Evolutionary conservation across 2,797 vertebrate genomes (phyloP), one percentile per base, ranked within the genome.

Genomic region (Triplophysa yarkandensis): DNA sequence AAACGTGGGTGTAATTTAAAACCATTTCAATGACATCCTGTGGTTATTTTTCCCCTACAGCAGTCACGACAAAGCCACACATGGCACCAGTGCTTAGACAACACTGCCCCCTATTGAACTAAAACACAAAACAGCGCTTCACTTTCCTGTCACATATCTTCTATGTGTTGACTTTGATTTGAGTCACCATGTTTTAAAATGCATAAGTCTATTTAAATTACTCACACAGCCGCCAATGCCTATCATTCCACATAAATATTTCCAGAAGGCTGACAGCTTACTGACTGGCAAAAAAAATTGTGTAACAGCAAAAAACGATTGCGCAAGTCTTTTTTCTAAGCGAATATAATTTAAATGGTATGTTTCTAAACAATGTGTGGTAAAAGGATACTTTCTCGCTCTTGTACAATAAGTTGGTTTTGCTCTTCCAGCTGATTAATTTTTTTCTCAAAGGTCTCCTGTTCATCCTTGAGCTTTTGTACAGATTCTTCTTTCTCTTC

Each of bases 401-500:
- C 97, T 77, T 93, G 89, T 73, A 93, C 84, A 85, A 98, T 99
- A 71, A 95, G 79, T 68, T 91, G 85, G 74, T 98, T 98, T 88
- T 98, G 94, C 52, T 96, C 88, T 87, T 98, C 97, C 84, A 99
- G 88, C 66, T 95, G 91, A 66, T 91, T 92, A 84, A 99, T 97
- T 87, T 95, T 97, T 89, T 90, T 92, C 85, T 98, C 96, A 85
- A 97, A 98, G 0, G 92, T 91, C 79, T 93, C 93, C 74, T 99
- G 96, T 81, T 98, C 95, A 17, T 94, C 89, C 88, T 92, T 94
- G 77, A 97, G 89, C 0, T 93, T 93, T 81, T 94, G 94, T 74
- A 94, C 92, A 0, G 96, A 97, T 84, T 95, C 95, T 62, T 98
- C 96, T 83, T 97, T 98, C 87, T 98, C 96, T 87, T 98, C 96